phyloP scores from a whole-genome alignment of 2,113 vertebrate genomes.

The Chiloscyllium plagiosum region DNA sequence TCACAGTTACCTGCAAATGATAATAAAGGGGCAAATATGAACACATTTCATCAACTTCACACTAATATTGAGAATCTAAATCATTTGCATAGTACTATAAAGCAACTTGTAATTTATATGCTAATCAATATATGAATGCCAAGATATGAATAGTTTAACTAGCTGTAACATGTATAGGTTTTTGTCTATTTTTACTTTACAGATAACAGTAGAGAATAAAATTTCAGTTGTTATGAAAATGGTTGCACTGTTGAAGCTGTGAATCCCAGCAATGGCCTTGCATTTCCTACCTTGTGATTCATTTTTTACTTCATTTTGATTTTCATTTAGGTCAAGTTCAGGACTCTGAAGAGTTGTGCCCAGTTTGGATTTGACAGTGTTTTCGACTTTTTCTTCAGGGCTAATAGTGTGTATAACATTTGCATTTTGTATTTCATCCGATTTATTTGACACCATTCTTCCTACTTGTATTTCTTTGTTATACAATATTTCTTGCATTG shows the following conservation, averaged over 20 bases:
- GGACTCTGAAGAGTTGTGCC: not conserved
- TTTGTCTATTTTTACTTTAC: not conserved
- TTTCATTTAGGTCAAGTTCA: conserved; percentile 13
- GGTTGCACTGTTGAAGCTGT: not conserved
- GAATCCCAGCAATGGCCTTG: not conserved
- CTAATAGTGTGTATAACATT: not conserved
- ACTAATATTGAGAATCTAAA: not conserved
- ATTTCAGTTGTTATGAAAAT: not conserved
- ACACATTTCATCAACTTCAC: not conserved
- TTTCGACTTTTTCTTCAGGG: not conserved
- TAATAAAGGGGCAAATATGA: not conserved
- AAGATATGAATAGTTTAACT: not conserved
- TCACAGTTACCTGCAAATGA: conserved; percentile 8
- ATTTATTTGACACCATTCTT: not conserved
- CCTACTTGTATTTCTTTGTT: not conserved
- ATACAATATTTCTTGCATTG: conserved; percentile 50
- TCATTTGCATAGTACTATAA: not conserved
- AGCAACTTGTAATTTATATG: not conserved
- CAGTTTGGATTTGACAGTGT: not conserved
- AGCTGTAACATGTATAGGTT: not conserved
- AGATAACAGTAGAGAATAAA: not conserved
- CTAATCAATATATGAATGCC: not conserved
- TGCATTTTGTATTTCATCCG: not conserved
- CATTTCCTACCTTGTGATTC: conserved; percentile 28
- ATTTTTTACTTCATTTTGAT: not conserved